Evolutionary conservation across 2,888 invertebrate genomes (phyloP), one percentile per base, ranked within the genome.

Genomic region (Cosmia trapezina): DNA sequence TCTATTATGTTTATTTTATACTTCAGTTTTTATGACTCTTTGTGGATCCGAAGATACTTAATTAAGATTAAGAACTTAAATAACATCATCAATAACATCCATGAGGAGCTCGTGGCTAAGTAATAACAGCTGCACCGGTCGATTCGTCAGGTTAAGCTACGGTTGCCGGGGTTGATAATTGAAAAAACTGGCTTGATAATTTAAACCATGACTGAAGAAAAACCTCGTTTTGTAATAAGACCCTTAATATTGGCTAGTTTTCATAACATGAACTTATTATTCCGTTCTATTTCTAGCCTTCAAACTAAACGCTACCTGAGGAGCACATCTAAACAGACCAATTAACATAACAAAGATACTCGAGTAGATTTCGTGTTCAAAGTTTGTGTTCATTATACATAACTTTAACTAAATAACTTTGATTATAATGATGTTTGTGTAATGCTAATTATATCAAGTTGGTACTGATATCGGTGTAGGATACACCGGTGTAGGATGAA

Each of bases 261-360:
- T 53, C 11, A 14, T 19, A 51, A 49, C 4, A 57, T 2, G 0
- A 33, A 12, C 7, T 33, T n/a, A 19, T 54, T 17, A 41, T 28
- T 22, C 17, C 2, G 0, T 2, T 56, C 0, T 49, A 49, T 22
- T n/a, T 41, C 11, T 65, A 43, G 12, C 17, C 49, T 76, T 61
- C 33, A 61, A 78, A 70, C 53, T 60, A n/a, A 59, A 61, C 47
- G n/a, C 33, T 45, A 69, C 69, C 22, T 49, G 28, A 33, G 17
- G 0, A 47, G 11, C 0, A 71, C 47, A 14, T 45, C 43, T 8
- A 43, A 22, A n/a, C n/a, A 41, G 12, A 47, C 6, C 9, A 54
- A 77, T 77, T 70, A 57, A 33, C 47, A 66, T 66, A 45, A 63
- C 47, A 70, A 62, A 66, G 65, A 63, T 62, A 63, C 72, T 72